These are phyloP conservation scores for Schrankia costaestrigalis DNA, from an alignment of 2,888 invertebrate genomes.

Conservation along the genomic window DNA sequence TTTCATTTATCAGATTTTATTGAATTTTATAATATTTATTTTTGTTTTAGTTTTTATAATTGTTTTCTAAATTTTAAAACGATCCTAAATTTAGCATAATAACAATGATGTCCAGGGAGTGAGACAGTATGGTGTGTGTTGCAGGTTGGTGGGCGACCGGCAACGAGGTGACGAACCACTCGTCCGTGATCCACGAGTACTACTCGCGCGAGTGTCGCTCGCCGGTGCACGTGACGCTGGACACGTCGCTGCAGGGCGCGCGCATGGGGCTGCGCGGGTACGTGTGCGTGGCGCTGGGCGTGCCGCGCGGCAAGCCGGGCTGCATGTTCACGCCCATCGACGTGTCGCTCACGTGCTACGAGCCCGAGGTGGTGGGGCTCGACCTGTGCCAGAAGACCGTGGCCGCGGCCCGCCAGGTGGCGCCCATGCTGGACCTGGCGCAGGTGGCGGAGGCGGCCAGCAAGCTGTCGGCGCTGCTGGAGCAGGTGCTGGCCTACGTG, in stretches of 20 bases:
- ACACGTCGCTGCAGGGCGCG: slow-evolving; percentile 92
- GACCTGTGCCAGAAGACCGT: slow-evolving; percentile 93
- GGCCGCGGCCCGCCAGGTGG: slow-evolving; percentile 82
- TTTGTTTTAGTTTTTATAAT: no score
- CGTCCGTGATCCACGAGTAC: slow-evolving; percentile 98
- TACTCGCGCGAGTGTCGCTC: slow-evolving; percentile 96
- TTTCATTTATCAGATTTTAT: not conserved
- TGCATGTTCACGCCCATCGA: slow-evolving; percentile 98
- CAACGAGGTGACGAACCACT: slow-evolving; percentile 97
- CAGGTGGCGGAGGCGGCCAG: slow-evolving; percentile 93
- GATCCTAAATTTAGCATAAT: no score
- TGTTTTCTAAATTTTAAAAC: no score
- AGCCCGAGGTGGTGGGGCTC: slow-evolving; percentile 92
- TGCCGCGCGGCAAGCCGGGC: slow-evolving; percentile 95
- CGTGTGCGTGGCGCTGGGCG: slow-evolving; percentile 94
- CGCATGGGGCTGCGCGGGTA: slow-evolving; percentile 97
- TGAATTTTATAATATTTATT: no score
- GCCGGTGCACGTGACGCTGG: slow-evolving; percentile 97
- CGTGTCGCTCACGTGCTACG: slow-evolving; percentile 93
- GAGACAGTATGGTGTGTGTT: slow-evolving; percentile 2
- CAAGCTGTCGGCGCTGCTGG: slow-evolving; percentile 87
- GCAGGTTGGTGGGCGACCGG: slow-evolving; percentile 98
- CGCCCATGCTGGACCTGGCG: slow-evolving; percentile 82
- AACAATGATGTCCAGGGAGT: no score
- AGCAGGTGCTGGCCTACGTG: slow-evolving; percentile 91